phyloP scores from a whole-genome alignment of 1,140 invertebrate genomes.

The Ceratosolen solmsi region DNA sequence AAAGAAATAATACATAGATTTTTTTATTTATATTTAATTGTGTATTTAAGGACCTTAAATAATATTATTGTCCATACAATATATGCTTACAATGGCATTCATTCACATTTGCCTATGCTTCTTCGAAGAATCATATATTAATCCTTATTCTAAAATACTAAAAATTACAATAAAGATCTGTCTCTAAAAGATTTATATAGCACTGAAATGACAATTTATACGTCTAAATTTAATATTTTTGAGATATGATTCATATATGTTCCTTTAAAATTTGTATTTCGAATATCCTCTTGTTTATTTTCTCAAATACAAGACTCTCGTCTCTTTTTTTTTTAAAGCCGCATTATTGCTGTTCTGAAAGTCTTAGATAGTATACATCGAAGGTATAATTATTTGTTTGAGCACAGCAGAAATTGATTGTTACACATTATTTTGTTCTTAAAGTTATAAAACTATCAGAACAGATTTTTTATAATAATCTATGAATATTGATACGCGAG shows the following conservation, averaged over 20 bases:
- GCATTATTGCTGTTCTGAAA: constrained; percentile 40
- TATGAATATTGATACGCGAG: constrained; percentile 45
- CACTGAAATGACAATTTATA: constrained; percentile 58
- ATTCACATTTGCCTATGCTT: constrained; percentile 57
- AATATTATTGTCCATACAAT: constrained; percentile 72
- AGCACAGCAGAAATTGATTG: constrained; percentile 41
- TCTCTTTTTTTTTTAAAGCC: constrained; percentile 38
- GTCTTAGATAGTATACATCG: constrained; percentile 22
- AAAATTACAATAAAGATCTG: constrained; percentile 62
- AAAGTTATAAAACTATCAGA: constrained; percentile 36
- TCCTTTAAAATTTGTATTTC: constrained; percentile 36
- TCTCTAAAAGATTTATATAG: constrained; percentile 60
- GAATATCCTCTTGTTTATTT: neutral
- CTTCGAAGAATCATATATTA: constrained; percentile 62
- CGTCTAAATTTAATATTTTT: constrained; percentile 54
- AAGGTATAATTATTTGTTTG: constrained; percentile 39
- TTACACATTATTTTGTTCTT: constrained; percentile 46
- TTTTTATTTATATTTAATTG: constrained; percentile 55
- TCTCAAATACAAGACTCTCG: neutral
- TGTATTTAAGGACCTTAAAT: constrained; percentile 69
- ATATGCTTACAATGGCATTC: constrained; percentile 63
- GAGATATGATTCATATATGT: constrained; percentile 40
- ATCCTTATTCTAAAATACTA: constrained; percentile 61
- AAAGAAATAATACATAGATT: neutral
- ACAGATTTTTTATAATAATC: constrained; percentile 28